These are phyloP conservation scores for Muraenolepis orangiensis DNA, from an alignment of 2,797 vertebrate species.

Conservation along the genomic window DNA sequence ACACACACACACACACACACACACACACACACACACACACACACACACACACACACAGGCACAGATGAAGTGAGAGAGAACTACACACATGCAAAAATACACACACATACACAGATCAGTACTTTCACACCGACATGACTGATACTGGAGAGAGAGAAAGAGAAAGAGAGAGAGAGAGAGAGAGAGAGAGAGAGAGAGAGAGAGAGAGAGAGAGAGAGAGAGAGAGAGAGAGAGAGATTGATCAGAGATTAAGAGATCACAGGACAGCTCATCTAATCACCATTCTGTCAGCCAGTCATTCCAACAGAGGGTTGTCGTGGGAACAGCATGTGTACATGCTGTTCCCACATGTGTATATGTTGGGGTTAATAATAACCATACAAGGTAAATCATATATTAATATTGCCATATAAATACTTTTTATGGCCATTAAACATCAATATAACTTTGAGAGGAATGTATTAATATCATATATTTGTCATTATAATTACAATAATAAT, in stretches of 20 bases:
- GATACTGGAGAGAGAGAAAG: background rate
- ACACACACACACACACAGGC: background rate
- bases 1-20: background rate
- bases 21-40: too few species aligned
- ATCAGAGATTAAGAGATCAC: background rate
- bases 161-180: background rate
- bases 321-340: background rate
- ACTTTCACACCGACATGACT: background rate
- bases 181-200: background rate
- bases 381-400: background rate
- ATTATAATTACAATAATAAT: background rate
- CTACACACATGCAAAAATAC: background rate
- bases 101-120: background rate
- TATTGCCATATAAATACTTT: background rate
- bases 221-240: constrained; percentile 1
- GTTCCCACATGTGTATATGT: background rate
- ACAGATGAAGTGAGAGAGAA: too few species aligned
- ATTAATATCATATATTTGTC: background rate
- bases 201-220: background rate
- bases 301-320: background rate
- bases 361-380: background rate
- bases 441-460: background rate
- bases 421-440: background rate
- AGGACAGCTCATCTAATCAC: background rate
- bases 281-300: background rate